Evolutionary conservation across 2,113 vertebrate genomes (phyloP).

Genomic region (Buteo buteo): DNA sequence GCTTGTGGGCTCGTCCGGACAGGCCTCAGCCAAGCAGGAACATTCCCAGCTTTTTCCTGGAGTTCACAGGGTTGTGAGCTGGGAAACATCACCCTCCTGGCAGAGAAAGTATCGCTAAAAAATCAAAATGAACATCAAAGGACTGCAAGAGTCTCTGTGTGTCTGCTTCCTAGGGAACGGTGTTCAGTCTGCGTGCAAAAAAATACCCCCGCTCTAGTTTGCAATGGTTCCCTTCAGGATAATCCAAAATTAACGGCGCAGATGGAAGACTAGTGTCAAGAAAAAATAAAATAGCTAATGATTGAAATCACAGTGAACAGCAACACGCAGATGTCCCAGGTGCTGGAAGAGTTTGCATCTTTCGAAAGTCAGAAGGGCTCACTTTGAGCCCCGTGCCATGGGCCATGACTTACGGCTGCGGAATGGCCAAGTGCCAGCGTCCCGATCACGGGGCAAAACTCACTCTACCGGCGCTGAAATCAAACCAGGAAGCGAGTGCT

Average conservation of each 20-base stretch:
- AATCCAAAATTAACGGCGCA: neutral
- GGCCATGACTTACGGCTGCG: neutral
- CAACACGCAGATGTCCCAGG: neutral
- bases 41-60: neutral
- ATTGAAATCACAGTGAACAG: neutral
- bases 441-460: neutral
- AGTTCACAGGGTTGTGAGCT: neutral
- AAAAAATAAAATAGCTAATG: neutral
- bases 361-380: neutral
- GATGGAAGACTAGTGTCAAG: neutral
- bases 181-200: neutral
- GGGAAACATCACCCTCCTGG: neutral
- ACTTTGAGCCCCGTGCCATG: neutral
- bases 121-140: neutral
- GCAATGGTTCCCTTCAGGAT: neutral
- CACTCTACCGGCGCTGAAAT: neutral
- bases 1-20: neutral
- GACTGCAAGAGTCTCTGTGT: neutral
- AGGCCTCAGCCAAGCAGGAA: neutral
- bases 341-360: neutral
- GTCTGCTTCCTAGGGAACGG: neutral
- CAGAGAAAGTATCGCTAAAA: neutral
- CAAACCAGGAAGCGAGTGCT: neutral
- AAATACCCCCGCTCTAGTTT: neutral
- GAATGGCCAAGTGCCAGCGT: neutral